Evolutionary conservation across 2,888 invertebrate species (phyloP), one percentile per base, ranked within the genome.

Genomic region (Phortica okadai): DNA sequence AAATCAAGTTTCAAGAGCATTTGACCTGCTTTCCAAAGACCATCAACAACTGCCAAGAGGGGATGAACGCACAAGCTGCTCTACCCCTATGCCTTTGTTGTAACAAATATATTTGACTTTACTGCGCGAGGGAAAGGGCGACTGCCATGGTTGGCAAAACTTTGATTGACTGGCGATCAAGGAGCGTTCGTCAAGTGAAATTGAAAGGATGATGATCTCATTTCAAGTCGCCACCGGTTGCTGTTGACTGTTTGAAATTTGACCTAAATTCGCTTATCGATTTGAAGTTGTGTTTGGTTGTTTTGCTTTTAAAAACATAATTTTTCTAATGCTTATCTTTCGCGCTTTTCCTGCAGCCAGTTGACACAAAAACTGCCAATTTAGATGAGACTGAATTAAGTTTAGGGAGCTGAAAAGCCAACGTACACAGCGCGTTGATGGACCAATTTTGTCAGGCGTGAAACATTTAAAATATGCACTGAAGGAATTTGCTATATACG

Each of bases 281-380:
- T 70, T 50, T 70, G 6, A 21, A 25, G 62, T 62, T 25, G 25
- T 25, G 21, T 45, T 41, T 10, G 11, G 42, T 4, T 21, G 2
- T n/a, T 2, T 16, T 10, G 21, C 59, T 59, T 59, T 59, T 16
- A 6, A 41, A 14, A 41, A 14, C 6, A 11, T 33, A 41, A n/a
- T 10, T 1, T 41, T 66, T 66, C 8, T 66, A 42, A 33, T 33
- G 25, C 33, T 11, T 66, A 2, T 41, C n/a, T 25, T 70, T 54
- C 54, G 6, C 33, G 6, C 44, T 45, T 6, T 69, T 0, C 45
- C 50, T 69, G 21, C 56, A 56, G 70, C 54, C 33, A 54, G 42
- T n/a, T n/a, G 14, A 54, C 54, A 8, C 14, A 73, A 73, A 50
- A 74, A 86, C 88, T 88, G 85, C 86, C 88, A 85, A 83, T 21